Conservation (phyloP, 2,113 vertebrate species). For the Phalacrocorax aristotelis region DNA sequence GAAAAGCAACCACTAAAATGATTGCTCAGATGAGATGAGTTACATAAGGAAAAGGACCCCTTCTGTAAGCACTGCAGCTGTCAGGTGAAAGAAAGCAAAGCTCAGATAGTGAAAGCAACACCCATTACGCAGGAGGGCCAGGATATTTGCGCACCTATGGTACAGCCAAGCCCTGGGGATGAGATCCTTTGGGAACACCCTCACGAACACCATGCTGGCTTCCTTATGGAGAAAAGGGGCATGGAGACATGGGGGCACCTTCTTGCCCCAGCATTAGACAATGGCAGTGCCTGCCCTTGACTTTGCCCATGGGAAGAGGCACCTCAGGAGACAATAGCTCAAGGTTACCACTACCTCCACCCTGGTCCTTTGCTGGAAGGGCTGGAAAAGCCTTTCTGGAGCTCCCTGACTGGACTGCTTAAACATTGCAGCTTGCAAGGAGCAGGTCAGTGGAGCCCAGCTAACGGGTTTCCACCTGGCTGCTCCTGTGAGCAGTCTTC, state of each 20-base stretch:
- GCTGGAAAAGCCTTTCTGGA: neutral
- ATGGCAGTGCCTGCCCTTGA: neutral
- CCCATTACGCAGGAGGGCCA: neutral
- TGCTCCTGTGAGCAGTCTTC: neutral
- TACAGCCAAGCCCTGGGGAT: neutral
- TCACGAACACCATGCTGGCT: rapidly evolving
- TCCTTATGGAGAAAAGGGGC: neutral
- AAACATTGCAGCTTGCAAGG: neutral
- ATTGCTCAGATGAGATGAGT: neutral
- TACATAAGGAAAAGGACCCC: neutral
- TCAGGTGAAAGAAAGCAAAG: neutral
- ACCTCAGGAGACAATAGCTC: neutral
- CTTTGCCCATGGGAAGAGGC: neutral
- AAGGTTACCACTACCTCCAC: neutral
- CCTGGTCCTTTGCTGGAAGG: neutral
- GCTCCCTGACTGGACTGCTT: neutral
- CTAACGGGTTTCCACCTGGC: neutral
- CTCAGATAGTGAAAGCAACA: neutral
- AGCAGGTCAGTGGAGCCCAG: neutral
- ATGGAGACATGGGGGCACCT: neutral
- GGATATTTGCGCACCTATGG: too few relatives aligned
- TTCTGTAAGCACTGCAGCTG: neutral
- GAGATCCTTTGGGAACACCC: neutral
- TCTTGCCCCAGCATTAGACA: neutral
- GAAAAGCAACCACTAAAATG: neutral